A percentile compares a stretch with the other conserved stretches of the same genome.
Conservation (phyloP, 2,888 invertebrate species). For the Dinocampus coccinellae region DNA sequence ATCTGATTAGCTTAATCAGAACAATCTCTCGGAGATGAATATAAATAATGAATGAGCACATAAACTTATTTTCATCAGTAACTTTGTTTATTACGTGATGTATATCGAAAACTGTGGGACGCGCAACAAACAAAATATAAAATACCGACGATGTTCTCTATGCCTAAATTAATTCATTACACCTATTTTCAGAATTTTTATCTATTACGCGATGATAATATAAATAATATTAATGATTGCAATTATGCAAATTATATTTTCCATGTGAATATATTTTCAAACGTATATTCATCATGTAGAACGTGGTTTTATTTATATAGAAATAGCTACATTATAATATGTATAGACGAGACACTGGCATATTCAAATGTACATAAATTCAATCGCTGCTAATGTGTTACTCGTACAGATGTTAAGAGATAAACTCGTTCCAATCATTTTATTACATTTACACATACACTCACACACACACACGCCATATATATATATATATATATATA, state of each 20-base stretch:
- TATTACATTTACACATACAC: no score
- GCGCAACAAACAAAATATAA: not conserved
- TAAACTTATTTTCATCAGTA: not conserved
- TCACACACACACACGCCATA: not conserved
- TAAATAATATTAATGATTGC: not conserved
- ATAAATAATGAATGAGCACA: no score
- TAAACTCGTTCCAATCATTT: not conserved
- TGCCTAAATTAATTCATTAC: not conserved
- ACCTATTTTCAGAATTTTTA: not conserved
- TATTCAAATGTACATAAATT: slow-evolving; percentile 43
- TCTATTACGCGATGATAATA: not conserved
- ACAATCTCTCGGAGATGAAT: no score
- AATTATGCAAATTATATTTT: not conserved
- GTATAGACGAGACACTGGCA: slow-evolving; percentile 39
- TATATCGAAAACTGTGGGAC: no score
- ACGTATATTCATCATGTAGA: slow-evolving; percentile 1
- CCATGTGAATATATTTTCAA: slow-evolving; percentile 12
- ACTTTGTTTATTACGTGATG: not conserved
- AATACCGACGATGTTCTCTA: not conserved
- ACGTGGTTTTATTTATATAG: not conserved
- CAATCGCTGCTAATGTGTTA: not conserved
- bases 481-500: not conserved
- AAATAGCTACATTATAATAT: slow-evolving; percentile 33
- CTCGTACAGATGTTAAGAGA: not conserved
- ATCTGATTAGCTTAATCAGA: no score